Evolutionary conservation across 2,888 invertebrate genomes (phyloP), one percentile per base, ranked within the genome.

Genomic region (Schizotus pectinicornis): DNA sequence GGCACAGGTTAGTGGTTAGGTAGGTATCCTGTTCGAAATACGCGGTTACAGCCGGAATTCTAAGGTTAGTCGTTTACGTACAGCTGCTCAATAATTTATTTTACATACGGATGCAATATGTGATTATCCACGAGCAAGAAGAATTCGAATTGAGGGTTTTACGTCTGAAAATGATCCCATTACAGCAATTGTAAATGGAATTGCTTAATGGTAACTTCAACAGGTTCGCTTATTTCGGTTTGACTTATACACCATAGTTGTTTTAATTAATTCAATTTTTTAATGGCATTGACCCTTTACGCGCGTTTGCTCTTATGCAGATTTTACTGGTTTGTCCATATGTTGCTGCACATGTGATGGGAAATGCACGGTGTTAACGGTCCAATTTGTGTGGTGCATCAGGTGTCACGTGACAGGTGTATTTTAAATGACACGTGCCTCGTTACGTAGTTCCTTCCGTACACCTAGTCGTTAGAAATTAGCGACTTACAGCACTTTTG

Each of bases 391-490:
- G 63, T 49, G 48, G 61, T 65, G 69, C 66, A 72, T 74, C 74
- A 74, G 74, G 73, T 74, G 73, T 69, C 69, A 67, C 67, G 71
- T 68, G 69, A 73, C 74, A 74, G 74, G 74, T 75, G 75, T 68
- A 72, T 67, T 69, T 68, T 63, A 67, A 70, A 70, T 63, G 71
- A 72, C 73, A 72, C 70, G 72, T 69, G 74, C 68, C 69, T 62
- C 58, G 61, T 32, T 39, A 37, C 30, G 53, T 59, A 54, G 52
- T 54, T 57, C 45, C 50, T 46, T 60, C 52, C 56, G 34, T 30
- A 37, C 41, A 35, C 34, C 35, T 30, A 36, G 52, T 46, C 52
- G 51, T 42, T 50, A 55, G 41, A 47, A 38, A 51, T 46, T 52
- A 56, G 50, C 22, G n/a, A 11, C 11, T 9, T 42, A 53, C 57